A percentile compares a stretch with the other conserved stretches of the same genome.
Conservation (phyloP, 2,113 vertebrate genomes). For the Pomatorhinus ruficollis region DNA sequence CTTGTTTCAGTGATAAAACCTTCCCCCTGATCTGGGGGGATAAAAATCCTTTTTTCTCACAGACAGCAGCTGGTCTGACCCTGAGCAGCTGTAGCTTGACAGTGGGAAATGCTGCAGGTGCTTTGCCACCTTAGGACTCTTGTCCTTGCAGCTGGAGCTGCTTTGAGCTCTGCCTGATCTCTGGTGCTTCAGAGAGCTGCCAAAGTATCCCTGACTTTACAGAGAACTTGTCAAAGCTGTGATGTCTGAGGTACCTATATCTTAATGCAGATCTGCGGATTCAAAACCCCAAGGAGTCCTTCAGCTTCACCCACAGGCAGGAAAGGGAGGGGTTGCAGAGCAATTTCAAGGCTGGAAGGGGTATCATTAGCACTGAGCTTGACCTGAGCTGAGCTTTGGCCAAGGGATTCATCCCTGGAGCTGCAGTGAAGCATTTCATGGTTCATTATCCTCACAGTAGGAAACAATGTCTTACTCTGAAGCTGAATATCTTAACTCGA, state of each 20-base stretch:
- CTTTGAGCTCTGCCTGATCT: slow-evolving; percentile 3
- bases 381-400: slow-evolving; percentile 48
- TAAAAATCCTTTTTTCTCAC: not conserved
- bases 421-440: slow-evolving; percentile 14
- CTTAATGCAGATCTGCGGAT: not conserved
- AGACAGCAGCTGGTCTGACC: not conserved
- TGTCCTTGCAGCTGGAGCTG: not conserved
- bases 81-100: not conserved
- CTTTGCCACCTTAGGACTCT: not conserved
- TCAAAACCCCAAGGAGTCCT: not conserved
- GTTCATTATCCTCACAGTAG: slow-evolving; percentile 38
- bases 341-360: not conserved
- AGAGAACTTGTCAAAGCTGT: not conserved
- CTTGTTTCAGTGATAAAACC: not conserved
- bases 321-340: not conserved
- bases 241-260: not conserved
- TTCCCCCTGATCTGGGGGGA: not conserved
- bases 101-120: not conserved
- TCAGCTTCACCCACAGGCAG: not conserved
- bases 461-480: slow-evolving; percentile 2
- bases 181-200: not conserved
- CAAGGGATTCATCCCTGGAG: not conserved
- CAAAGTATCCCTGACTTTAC: not conserved
- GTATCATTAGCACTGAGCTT: slow-evolving; percentile 9
- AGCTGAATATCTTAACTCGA: not conserved